Evolutionary conservation across 2,113 vertebrate genomes (phyloP).

Genomic region (Rhineura floridana): DNA sequence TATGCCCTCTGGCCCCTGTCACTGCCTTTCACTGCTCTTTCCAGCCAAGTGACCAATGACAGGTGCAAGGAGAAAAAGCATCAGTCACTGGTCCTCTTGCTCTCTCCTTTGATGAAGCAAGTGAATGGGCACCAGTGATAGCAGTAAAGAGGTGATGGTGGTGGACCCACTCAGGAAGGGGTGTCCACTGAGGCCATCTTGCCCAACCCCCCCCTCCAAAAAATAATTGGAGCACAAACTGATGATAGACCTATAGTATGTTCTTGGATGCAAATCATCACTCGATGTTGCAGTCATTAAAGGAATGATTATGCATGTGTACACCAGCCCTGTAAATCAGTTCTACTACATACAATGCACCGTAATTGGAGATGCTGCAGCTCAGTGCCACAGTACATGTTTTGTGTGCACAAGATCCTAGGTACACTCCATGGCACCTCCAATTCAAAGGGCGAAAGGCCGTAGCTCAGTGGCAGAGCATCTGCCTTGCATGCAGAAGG

Average conservation of each 20-base stretch:
- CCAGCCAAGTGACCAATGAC: neutral
- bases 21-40: neutral
- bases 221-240: neutral
- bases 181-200: neutral
- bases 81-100: neutral
- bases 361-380: too few relatives aligned
- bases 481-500: too few relatives aligned
- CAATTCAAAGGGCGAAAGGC: neutral
- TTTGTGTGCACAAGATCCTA: too few relatives aligned
- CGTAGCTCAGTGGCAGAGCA: too few relatives aligned
- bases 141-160: neutral
- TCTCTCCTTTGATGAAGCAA: neutral
- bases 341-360: neutral
- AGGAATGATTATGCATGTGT: neutral
- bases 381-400: neutral
- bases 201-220: neutral
- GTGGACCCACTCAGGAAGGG: neutral
- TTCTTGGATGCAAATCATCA: too few relatives aligned
- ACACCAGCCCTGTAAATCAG: too few relatives aligned
- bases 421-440: too few relatives aligned
- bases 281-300: neutral
- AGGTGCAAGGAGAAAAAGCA: neutral
- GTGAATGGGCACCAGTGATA: neutral
- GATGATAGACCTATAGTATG: neutral
- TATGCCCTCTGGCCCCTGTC: neutral